Evolutionary conservation across 2,888 invertebrate genomes (phyloP).

Genomic region (Neocrepidodera transversa): DNA sequence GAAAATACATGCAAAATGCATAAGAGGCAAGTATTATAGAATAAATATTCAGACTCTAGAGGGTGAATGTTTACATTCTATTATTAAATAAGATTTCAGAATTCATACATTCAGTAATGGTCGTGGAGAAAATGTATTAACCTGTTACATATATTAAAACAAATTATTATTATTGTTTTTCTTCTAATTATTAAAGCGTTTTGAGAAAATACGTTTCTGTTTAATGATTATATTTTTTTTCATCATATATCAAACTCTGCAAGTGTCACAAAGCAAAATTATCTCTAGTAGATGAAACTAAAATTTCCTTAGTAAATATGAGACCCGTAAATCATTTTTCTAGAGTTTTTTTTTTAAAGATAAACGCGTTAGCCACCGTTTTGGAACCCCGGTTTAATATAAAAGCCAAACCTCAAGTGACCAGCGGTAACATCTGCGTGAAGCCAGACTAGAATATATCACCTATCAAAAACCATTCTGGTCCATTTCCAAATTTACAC

Average conservation of each 20-base stretch:
- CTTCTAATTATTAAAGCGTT: neutral
- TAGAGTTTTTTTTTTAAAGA: slow-evolving; percentile 29
- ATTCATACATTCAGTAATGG: too few species aligned
- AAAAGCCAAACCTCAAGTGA: slow-evolving; percentile 54
- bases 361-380: slow-evolving; percentile 31
- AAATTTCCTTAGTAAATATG: slow-evolving; percentile 48
- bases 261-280: neutral
- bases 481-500: slow-evolving; percentile 53
- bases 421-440: slow-evolving; percentile 54
- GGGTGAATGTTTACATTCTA: too few species aligned
- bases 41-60: too few species aligned
- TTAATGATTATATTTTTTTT: too few species aligned
- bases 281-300: slow-evolving; percentile 51
- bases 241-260: slow-evolving; percentile 2
- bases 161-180: too few species aligned
- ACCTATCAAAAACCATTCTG: slow-evolving; percentile 57
- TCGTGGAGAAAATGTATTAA: too few species aligned
- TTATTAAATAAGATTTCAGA: neutral
- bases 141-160: too few species aligned
- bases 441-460: slow-evolving; percentile 55
- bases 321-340: slow-evolving; percentile 38
- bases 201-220: neutral
- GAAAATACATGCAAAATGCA: too few species aligned
- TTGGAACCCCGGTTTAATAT: slow-evolving; percentile 47
- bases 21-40: too few species aligned